A percentile compares a stretch with the other conserved stretches of the same genome.
phyloP scores from a whole-genome alignment of 2,797 vertebrate genomes.

The Ctenochaetus hawaiiensis region DNA sequence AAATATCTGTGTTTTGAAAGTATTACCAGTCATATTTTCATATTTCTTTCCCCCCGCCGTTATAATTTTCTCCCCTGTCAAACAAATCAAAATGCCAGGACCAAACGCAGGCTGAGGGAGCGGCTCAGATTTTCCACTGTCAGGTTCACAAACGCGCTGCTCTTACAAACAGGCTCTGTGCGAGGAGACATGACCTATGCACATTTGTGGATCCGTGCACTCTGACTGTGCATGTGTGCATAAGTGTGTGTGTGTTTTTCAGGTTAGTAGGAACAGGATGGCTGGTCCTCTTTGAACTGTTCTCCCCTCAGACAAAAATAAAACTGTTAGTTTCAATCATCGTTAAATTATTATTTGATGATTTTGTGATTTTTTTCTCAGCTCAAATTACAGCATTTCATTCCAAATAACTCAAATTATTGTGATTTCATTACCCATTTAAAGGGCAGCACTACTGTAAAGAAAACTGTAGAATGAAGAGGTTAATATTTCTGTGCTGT shows the following conservation, averaged over 20 bases:
- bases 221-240: slow-evolving; percentile 1
- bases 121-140: slow-evolving; percentile 84
- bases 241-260: slow-evolving; percentile 36
- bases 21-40: slow-evolving; percentile 82
- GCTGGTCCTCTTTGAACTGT: slow-evolving; percentile 14
- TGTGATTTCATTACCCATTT: not conserved
- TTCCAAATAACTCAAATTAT: not conserved
- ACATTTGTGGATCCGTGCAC: slow-evolving; percentile 37
- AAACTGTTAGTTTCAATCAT: not conserved
- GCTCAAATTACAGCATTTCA: not conserved
- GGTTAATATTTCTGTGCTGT: slow-evolving; percentile 6
- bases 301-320: slow-evolving; percentile 8
- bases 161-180: slow-evolving; percentile 79
- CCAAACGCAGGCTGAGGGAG: slow-evolving; percentile 75
- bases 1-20: slow-evolving; percentile 79
- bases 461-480: not conserved
- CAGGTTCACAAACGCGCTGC: slow-evolving; percentile 75
- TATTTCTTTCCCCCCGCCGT: slow-evolving; percentile 80
- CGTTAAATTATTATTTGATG: not conserved
- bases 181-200: slow-evolving; percentile 67
- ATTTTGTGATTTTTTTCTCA: not conserved
- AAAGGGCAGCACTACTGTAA: not conserved
- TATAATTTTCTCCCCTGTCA: slow-evolving; percentile 85
- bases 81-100: slow-evolving; percentile 82
- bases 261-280: slow-evolving; percentile 32